Base-by-base conservation (phyloP, 2,888 invertebrate species). In the Thyatira batis region DNA sequence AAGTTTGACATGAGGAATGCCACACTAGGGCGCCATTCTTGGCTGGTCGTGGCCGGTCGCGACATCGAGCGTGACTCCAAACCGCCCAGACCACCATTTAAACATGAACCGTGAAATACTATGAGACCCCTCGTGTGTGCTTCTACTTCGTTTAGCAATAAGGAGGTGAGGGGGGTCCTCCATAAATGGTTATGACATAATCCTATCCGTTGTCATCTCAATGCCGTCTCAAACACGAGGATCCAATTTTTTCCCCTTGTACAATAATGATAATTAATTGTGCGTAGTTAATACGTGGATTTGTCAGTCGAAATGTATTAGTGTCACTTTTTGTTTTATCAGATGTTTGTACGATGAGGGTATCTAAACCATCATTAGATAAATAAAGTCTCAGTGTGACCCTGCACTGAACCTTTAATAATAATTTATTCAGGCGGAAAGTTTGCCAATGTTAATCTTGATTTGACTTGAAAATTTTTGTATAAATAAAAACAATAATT, bases 171-270 rank as follows among this genome's bases (percentile, higher is more conserved):
- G 63, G n/a, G 71, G 80, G 11, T 77, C 83, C 55, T 21, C 0
- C 8, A 62, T 63, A 13, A 58, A 23, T 85, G 84, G 87, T 75
- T 76, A 79, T 70, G 72, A 75, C 73, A 78, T 84, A 86, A 89
- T 88, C 82, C 86, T 77, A 82, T 72, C 77, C 73, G 84, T 84
- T 90, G 90, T 90, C 89, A 78, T 89, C 88, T 91, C 91, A 91
- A 90, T 91, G 91, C 89, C 89, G 84, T 78, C 78, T 83, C 71
- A 76, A 76, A 74, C 90, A 90, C 90, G 90, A 88, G 75, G 77
- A 85, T 85, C 82, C 80, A 69, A 78, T 80, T 82, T 84, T 85
- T 88, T 87, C 82, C 78, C 69, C 76, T 64, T 75, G 73, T 82
- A 71, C 82, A 70, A 78, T 87, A 88, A 86, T 86, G 82, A 85